Conservation (phyloP, 2,797 vertebrate genomes). For the Myripristis jacobus region DNA sequence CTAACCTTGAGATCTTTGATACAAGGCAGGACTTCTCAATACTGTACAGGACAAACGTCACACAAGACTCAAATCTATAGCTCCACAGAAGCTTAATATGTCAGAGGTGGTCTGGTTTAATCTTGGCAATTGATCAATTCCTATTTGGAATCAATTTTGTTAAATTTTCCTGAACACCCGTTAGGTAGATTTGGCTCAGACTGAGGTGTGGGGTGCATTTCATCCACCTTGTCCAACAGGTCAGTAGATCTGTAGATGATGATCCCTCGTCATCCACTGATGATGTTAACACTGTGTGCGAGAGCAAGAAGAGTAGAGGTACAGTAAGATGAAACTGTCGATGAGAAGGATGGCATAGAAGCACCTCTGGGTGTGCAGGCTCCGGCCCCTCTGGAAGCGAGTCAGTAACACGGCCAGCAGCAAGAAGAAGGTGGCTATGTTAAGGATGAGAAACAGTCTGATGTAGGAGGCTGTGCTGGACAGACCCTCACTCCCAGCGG, state of each 20-base stretch:
- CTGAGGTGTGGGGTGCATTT: constrained; percentile 51
- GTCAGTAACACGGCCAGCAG: constrained; percentile 92
- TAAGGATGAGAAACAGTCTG: constrained; percentile 93
- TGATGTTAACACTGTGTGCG: constrained; percentile 89
- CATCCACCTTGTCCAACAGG: constrained; percentile 21
- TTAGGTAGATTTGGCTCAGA: constrained; percentile 63
- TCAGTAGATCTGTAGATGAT: constrained; percentile 8
- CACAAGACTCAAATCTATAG: constrained; percentile 60
- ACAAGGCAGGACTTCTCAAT: constrained; percentile 48
- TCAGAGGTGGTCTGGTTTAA: constrained; percentile 64
- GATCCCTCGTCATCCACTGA: background rate
- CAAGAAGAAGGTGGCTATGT: constrained; percentile 94
- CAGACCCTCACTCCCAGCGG: constrained; percentile 78
- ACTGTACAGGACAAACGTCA: constrained; percentile 50
- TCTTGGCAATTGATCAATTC: constrained; percentile 62
- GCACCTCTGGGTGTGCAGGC: constrained; percentile 91
- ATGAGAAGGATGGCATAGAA: constrained; percentile 92
- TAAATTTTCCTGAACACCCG: constrained; percentile 47
- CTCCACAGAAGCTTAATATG: constrained; percentile 77
- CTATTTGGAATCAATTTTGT: constrained; percentile 70
- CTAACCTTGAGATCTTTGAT: constrained; percentile 53
- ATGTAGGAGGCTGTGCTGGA: constrained; percentile 89
- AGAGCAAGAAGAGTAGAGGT: constrained; percentile 96
- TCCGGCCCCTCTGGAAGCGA: constrained; percentile 90
- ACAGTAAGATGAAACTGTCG: constrained; percentile 94